phyloP scores from a whole-genome alignment of 2,113 vertebrate genomes.

The Stegostoma tigrinum region DNA sequence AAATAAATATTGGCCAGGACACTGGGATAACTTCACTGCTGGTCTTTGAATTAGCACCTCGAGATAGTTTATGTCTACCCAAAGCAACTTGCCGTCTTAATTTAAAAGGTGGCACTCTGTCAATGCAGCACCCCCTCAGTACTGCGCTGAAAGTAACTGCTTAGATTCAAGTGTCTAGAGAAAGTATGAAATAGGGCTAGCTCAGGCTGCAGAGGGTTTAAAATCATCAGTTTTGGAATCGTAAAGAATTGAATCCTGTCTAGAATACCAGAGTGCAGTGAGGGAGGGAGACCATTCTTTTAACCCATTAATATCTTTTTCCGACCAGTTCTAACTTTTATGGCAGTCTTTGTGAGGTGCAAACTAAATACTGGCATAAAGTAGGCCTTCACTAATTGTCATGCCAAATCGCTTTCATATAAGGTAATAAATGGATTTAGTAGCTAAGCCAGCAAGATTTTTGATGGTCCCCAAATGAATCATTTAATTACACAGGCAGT shows the following conservation, averaged over 20 bases:
- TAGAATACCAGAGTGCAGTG: neutral
- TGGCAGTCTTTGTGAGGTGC: too few relatives aligned
- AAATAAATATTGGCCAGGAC: neutral
- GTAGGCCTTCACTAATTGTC: neutral
- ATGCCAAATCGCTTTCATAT: slow-evolving; percentile 23
- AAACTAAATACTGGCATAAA: neutral
- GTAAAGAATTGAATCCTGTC: neutral
- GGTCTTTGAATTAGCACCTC: neutral
- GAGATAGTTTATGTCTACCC: neutral
- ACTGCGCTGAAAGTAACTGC: neutral
- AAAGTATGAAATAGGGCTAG: neutral
- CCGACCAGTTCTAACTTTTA: neutral
- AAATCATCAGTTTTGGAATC: neutral
- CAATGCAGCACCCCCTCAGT: neutral
- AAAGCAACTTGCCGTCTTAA: neutral
- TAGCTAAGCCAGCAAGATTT: neutral
- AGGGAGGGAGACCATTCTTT: neutral
- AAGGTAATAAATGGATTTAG: slow-evolving; percentile 9
- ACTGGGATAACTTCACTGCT: neutral
- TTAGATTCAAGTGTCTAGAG: neutral
- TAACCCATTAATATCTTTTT: neutral
- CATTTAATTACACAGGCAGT: slow-evolving; percentile 17
- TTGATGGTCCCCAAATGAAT: slow-evolving; percentile 2
- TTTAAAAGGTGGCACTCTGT: neutral
- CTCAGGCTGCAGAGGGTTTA: neutral